Base-by-base conservation (phyloP, 2,888 invertebrate species). In the Eustalomyia histrio region DNA sequence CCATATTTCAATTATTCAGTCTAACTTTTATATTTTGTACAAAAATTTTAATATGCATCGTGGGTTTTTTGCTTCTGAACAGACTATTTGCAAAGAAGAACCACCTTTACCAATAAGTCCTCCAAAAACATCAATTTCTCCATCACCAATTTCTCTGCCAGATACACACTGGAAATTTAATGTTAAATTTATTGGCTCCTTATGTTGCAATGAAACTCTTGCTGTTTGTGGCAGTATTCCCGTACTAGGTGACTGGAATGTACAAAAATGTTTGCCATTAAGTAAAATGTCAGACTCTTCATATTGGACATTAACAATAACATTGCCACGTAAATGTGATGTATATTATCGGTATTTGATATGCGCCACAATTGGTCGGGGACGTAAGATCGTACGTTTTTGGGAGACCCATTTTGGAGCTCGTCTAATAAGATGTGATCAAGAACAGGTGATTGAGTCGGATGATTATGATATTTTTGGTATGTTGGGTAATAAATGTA, bases 381-480 rank as follows among this genome's bases (percentile, higher is more conserved):
- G 63, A 8, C 43, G 6, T 17, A 69, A 39, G 64, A 55, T 63
- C 65, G 93, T 97, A 24, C 92, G 94, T 12, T 92, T 92, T 83
- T 97, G 97, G 97, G 97, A 97, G 90, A 95, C 96, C 0, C 93
- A 94, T 87, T 89, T 95, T 78, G 90, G 91, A 57, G 94, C 96
- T 21, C 92, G 96, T 79, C 90, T 80, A 0, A 83, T 87, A 88
- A 90, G 85, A 78, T 88, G 90, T 35, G 88, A 89, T 67, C 89
- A 86, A 84, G 84, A 82, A 0, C 18, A 83, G 10, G 81, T 76
- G 2, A 85, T 60, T n/a, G 18, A 86, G 12, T 82, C 83, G 7
- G 90, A 90, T 4, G 55, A 61, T 17, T 90, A 90, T 76, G 94
- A 95, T 83, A 91, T 90, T 78, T 95, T 95, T 91, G 96, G 96